A percentile compares a stretch with the other conserved stretches of the same genome.
Evolutionary conservation across 2,797 vertebrate genomes (phyloP).

Genomic region (Epinephelus coioides): DNA sequence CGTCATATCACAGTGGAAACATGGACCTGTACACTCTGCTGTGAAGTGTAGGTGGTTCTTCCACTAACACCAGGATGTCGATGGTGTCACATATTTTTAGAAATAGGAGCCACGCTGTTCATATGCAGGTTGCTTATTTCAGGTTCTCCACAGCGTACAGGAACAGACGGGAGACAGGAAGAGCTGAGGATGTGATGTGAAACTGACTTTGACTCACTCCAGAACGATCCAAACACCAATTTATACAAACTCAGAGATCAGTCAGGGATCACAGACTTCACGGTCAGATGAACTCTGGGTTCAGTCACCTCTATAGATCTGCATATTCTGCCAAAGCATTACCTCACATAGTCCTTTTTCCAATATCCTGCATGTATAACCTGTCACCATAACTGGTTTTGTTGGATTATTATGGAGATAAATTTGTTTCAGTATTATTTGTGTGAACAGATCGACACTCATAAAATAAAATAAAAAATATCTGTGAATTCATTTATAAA

Average conservation of each 20-base stretch:
- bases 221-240: not conserved
- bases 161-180: not conserved
- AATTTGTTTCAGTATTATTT: too few relatives aligned
- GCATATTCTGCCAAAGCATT: too few relatives aligned
- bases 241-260: not conserved
- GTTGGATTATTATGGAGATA: too few relatives aligned
- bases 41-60: slow-evolving; percentile 10
- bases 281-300: not conserved
- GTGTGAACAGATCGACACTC: too few relatives aligned
- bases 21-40: not conserved
- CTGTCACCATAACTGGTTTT: too few relatives aligned
- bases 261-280: not conserved
- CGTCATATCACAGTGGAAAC: not conserved
- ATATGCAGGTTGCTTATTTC: not conserved
- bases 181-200: not conserved
- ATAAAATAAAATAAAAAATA: too few relatives aligned
- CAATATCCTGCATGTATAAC: too few relatives aligned
- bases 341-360: too few relatives aligned
- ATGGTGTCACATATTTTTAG: slow-evolving; percentile 11
- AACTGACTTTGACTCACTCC: not conserved
- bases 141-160: not conserved
- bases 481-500: too few relatives aligned
- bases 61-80: not conserved
- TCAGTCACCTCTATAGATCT: too few relatives aligned
- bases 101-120: not conserved